Evolutionary conservation across 1,140 invertebrate genomes (phyloP).

Genomic region (Heliconius nattereri): DNA sequence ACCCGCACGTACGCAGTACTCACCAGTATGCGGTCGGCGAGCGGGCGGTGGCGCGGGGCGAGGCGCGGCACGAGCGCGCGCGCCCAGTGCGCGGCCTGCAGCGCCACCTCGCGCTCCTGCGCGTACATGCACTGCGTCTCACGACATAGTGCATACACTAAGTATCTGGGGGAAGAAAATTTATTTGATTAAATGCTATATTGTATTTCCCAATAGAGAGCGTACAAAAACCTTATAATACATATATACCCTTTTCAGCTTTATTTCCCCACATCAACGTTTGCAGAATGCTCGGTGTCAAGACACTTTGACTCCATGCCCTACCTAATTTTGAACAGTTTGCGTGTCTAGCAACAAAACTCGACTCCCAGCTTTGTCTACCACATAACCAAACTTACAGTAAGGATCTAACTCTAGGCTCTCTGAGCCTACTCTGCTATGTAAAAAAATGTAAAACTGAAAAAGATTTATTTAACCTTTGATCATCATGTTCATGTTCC

Average conservation of each 20-base stretch:
- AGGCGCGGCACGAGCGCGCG: conserved; percentile 84
- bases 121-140: conserved; percentile 90
- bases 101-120: conserved; percentile 88
- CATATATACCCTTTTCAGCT: too few species aligned
- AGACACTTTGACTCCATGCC: too few species aligned
- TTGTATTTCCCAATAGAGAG: too few species aligned
- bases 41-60: conserved; percentile 44
- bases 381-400: too few species aligned
- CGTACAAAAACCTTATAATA: too few species aligned
- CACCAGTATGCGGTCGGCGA: conserved; percentile 49
- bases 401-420: too few species aligned
- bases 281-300: too few species aligned
- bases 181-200: too few species aligned
- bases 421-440: too few species aligned
- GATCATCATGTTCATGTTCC: conserved; percentile 33
- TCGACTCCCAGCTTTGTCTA: background rate
- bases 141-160: conserved; percentile 87
- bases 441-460: too few species aligned
- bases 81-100: conserved; percentile 90
- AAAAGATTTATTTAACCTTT: conserved; percentile 26
- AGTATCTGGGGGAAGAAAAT: conserved; percentile 62
- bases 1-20: conserved; percentile 10
- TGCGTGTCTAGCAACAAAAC: background rate
- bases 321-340: too few species aligned
- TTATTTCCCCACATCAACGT: too few species aligned